phyloP scores from a whole-genome alignment of 2,113 vertebrate genomes.

The Amphiprion percula region DNA sequence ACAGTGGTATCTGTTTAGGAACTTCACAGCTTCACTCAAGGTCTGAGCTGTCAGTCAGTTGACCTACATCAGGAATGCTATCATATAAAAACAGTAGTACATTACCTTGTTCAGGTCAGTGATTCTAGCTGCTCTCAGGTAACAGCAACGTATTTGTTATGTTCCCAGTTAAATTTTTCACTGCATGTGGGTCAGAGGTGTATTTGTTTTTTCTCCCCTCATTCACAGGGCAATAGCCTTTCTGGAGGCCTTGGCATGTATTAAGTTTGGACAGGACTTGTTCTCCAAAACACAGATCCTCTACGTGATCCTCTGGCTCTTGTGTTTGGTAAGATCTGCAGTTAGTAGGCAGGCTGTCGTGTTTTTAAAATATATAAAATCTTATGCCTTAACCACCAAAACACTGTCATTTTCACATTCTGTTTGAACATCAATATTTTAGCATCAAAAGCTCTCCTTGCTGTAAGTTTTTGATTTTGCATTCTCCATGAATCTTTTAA shows the following conservation, averaged over 20 bases:
- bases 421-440: neutral
- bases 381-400: neutral
- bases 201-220: neutral
- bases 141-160: conserved; percentile 9
- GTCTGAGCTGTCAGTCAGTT: conserved; percentile 7
- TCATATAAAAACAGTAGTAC: conserved; percentile 6
- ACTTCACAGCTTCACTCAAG: neutral
- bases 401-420: neutral
- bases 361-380: neutral
- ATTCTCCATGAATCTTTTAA: neutral
- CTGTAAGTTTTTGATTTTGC: neutral
- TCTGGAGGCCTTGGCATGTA: conserved; percentile 96
- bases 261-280: conserved; percentile 98
- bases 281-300: conserved; percentile 98
- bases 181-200: neutral
- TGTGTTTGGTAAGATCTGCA: conserved; percentile 92
- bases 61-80: conserved; percentile 4
- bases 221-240: conserved; percentile 92
- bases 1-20: neutral
- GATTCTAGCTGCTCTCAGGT: neutral
- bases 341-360: neutral
- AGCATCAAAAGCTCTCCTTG: neutral
- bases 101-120: conserved; percentile 6
- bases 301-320: conserved; percentile 95
- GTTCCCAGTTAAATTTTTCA: neutral